phyloP scores from a whole-genome alignment of 2,797 vertebrate species.

The Mastacembelus armatus region DNA sequence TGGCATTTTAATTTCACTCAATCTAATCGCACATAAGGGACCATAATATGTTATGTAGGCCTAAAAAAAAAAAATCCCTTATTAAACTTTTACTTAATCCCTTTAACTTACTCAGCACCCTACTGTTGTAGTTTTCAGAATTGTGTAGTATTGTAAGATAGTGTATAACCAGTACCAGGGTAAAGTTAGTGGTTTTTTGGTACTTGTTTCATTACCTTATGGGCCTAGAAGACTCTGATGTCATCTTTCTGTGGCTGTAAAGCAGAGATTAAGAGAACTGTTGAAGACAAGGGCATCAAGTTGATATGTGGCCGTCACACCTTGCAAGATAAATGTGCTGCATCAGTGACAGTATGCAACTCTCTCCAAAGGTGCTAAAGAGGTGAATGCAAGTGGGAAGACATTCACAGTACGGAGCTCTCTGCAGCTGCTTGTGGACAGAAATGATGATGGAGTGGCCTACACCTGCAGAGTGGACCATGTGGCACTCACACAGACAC shows the following conservation, averaged over 20 bases:
- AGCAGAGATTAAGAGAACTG: no score
- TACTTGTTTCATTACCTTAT: no score
- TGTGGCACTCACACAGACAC: slow-evolving; percentile 90
- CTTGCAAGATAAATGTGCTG: slow-evolving; percentile 35
- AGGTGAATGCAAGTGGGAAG: slow-evolving; percentile 94
- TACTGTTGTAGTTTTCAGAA: background rate
- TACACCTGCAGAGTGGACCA: slow-evolving; percentile 98
- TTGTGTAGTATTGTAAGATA: background rate
- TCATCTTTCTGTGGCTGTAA: no score
- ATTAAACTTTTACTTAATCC: no score
- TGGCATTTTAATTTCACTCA: no score
- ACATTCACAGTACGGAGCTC: slow-evolving; percentile 97
- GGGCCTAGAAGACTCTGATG: background rate
- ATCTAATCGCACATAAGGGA: no score
- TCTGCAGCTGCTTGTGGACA: slow-evolving; percentile 92
- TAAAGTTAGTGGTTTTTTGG: background rate
- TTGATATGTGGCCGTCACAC: slow-evolving; percentile 14
- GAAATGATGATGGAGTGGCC: slow-evolving; percentile 93
- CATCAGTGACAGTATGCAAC: slow-evolving; percentile 52
- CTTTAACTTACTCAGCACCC: no score
- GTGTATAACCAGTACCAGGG: background rate
- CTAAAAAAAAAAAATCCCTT: no score
- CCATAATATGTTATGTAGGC: no score
- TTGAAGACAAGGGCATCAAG: background rate
- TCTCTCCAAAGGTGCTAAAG: slow-evolving; percentile 88